Conservation (phyloP, 2,888 invertebrate genomes). For the Caenorhabditis macrosperma region DNA sequence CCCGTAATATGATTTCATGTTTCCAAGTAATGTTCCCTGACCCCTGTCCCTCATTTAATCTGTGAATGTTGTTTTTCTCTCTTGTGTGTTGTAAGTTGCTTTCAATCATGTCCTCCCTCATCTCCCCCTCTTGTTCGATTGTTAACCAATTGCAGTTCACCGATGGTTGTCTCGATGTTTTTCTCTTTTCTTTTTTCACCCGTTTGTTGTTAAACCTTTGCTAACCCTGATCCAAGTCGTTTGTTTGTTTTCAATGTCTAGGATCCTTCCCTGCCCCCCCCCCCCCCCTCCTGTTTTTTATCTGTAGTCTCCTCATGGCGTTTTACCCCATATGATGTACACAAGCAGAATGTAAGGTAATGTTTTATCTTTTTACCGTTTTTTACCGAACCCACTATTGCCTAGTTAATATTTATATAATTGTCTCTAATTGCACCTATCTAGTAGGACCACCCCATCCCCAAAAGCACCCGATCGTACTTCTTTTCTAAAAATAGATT, state of each 20-base stretch:
- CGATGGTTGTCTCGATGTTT: neutral
- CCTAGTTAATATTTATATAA: neutral
- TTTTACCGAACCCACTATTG: constrained; percentile 8
- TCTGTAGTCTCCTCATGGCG: constrained; percentile 29
- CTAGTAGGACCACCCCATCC: neutral
- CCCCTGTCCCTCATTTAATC: constrained; percentile 15
- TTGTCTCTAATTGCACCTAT: constrained; percentile 23
- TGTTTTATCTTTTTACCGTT: constrained; percentile 54
- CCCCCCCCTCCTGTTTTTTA: neutral
- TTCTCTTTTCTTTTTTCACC: neutral
- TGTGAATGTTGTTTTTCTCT: constrained; percentile 15
- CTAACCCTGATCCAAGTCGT: too few species aligned
- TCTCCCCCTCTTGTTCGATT: neutral
- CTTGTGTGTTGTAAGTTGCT: constrained; percentile 31
- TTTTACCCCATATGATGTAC: constrained; percentile 48
- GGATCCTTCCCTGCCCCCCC: neutral
- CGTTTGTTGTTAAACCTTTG: neutral
- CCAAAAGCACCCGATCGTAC: neutral
- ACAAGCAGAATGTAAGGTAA: constrained; percentile 59
- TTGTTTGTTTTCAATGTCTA: too few species aligned
- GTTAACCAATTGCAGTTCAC: neutral
- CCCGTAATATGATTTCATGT: neutral
- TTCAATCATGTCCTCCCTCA: neutral
- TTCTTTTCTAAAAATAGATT: neutral
- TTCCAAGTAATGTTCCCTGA: neutral